Evolutionary conservation across 2,888 invertebrate genomes (phyloP), one percentile per base, ranked within the genome.

Genomic region (Therioaphis trifolii): DNA sequence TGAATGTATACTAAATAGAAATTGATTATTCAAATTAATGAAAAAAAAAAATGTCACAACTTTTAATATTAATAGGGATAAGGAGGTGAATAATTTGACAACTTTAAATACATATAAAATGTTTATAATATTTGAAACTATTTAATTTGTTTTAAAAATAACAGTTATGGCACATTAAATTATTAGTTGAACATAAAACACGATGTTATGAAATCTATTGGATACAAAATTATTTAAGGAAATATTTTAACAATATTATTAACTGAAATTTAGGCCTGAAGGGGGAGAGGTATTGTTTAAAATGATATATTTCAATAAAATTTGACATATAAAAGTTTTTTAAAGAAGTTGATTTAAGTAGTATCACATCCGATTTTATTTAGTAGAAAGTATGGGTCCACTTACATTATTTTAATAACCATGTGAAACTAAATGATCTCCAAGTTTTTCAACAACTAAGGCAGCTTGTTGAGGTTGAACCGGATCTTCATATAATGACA

Each of bases 401-500:
- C 82, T 72, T 61, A 82, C 82, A 82, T 82, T 63, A 4, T 52
- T 82, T 86, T 96, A 96, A 94, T 95, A 96, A 93, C 96, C 96
- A 93, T 96, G 96, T 92, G 93, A 94, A 92, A 96, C 93, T 93
- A 96, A 94, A 94, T 96, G 96, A 91, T 96, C 96, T 92, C 96
- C 96, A 93, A 96, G 93, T 93, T 96, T 96, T 93, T 96, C 96
- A 91, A 96, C 96, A 91, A 96, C 95, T 88, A 96, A 96, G 90
- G 96, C 96, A 89, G 96, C 96, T 92, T 96, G 96, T 91, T 96
- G 96, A 90, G 96, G 96, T 92, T 96, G 96, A 91, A 96, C 96
- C 89, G 96, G 96, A 91, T 96, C 96, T 93, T 96, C 95, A 90
- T 96, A 96, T 90, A 96, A 93, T 90, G 96, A 95, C 90, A 96